Evolutionary conservation across 2,888 invertebrate genomes (phyloP).

Genomic region (Aquatica leii): DNA sequence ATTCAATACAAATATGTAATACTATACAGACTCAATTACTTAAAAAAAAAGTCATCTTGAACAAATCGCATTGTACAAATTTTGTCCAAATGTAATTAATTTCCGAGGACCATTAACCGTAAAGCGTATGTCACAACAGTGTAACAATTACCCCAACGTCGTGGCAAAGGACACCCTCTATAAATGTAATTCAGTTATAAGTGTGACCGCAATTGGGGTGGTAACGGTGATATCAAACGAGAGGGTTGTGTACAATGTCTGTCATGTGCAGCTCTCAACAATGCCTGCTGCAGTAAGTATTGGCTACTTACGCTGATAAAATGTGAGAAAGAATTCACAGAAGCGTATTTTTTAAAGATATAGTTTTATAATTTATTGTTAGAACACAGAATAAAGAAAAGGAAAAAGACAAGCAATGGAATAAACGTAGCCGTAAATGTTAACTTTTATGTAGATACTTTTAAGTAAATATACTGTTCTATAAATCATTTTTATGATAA

Average conservation of each 20-base stretch:
- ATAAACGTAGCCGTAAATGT: no score
- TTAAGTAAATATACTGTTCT: no score
- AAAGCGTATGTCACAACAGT: constrained; percentile 43
- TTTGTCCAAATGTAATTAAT: constrained; percentile 45
- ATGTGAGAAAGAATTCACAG: constrained; percentile 33
- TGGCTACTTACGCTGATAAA: constrained; percentile 49
- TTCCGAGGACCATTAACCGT: constrained; percentile 36
- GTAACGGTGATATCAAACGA: constrained; percentile 25
- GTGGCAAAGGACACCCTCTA: constrained; percentile 39
- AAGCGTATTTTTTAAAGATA: neutral
- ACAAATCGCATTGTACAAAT: no score
- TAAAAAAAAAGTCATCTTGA: no score
- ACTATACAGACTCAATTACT: no score
- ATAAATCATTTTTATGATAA: no score
- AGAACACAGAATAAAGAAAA: no score
- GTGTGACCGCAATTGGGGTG: constrained; percentile 48
- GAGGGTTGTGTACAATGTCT: constrained; percentile 46
- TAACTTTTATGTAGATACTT: no score
- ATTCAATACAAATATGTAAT: no score
- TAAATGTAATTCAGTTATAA: constrained; percentile 57
- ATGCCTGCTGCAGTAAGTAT: constrained; percentile 33
- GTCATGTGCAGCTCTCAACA: constrained; percentile 47
- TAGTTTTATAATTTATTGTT: no score
- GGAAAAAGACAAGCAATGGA: no score
- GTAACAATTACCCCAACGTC: constrained; percentile 41